Percentiles rank a stretch among this genome's conserved stretches.
These are phyloP conservation scores for Tyria jacobaeae DNA, from an alignment of 2,888 invertebrate genomes.

Conservation along the genomic window DNA sequence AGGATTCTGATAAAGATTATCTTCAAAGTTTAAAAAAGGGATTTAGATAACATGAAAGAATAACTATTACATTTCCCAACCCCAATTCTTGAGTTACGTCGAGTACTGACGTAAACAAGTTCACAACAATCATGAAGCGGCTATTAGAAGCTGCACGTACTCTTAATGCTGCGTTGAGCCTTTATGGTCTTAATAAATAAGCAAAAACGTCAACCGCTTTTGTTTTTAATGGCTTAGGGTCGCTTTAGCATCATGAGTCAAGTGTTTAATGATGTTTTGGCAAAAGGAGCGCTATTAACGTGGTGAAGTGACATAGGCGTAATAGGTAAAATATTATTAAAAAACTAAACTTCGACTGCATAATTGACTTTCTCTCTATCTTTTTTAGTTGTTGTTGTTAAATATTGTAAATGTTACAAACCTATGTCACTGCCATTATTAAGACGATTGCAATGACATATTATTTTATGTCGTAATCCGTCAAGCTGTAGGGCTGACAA, in stretches of 20 bases:
- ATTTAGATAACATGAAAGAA: neutral
- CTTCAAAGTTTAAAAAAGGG: no score
- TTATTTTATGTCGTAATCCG: no score
- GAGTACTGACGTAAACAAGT: neutral
- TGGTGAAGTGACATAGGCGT: neutral
- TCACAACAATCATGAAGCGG: neutral
- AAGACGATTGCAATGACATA: no score
- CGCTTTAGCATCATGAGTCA: neutral
- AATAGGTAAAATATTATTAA: neutral
- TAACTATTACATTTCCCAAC: neutral
- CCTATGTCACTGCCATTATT: no score
- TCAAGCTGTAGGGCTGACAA: no score
- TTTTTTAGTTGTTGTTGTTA: no score
- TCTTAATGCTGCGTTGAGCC: neutral
- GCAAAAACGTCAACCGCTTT: neutral
- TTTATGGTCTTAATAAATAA: neutral
- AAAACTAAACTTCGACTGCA: neutral
- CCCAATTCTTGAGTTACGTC: neutral
- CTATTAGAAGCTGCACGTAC: conserved; percentile 2
- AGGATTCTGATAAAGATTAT: no score
- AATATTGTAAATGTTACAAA: no score
- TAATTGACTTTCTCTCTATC: no score
- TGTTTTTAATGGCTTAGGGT: neutral
- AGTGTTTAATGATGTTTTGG: neutral
- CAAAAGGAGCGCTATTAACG: neutral